Conservation (phyloP, 2,888 invertebrate species). For the Ichneumoninae sp. region DNA sequence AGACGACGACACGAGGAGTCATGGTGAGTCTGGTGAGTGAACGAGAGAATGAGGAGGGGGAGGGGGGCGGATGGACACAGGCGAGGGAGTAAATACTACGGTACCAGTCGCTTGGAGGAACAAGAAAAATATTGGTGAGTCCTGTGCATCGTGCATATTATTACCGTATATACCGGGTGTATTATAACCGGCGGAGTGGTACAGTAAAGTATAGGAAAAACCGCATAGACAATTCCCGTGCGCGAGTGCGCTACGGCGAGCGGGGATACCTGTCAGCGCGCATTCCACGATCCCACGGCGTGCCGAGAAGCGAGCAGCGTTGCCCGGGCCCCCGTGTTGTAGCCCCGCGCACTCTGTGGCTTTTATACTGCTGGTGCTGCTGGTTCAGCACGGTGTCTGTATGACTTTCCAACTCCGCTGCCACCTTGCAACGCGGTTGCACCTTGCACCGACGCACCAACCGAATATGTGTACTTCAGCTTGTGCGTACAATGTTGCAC, state of each 20-base stretch:
- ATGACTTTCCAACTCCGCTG: constrained; percentile 41
- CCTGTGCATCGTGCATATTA: not conserved
- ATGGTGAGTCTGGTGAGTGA: constrained; percentile 43
- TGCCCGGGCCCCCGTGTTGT: constrained; percentile 27
- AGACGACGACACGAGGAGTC: constrained; percentile 23
- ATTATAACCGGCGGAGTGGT: not conserved
- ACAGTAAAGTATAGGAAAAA: constrained; percentile 28
- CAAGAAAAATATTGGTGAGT: constrained; percentile 15
- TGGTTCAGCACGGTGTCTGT: not conserved
- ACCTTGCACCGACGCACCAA: constrained; percentile 49
- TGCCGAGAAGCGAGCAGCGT: constrained; percentile 57
- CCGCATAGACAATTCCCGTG: constrained; percentile 73
- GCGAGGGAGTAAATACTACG: constrained; percentile 56
- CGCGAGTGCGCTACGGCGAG: constrained; percentile 76
- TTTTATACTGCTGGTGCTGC: constrained; percentile 21
- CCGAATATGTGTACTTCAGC: constrained; percentile 5
- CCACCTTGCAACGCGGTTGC: constrained; percentile 49
- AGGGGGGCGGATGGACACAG: constrained; percentile 16
- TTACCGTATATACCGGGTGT: not conserved
- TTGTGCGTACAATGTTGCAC: constrained; percentile 14
- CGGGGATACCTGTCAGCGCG: constrained; percentile 79
- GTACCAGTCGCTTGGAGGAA: constrained; percentile 38
- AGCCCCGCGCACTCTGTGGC: constrained; percentile 37
- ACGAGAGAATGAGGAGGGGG: constrained; percentile 37
- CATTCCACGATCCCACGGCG: constrained; percentile 79